These are phyloP conservation scores for Caenorhabditis plicata DNA, from an alignment of 2,888 invertebrate species.

Conservation along the genomic window DNA sequence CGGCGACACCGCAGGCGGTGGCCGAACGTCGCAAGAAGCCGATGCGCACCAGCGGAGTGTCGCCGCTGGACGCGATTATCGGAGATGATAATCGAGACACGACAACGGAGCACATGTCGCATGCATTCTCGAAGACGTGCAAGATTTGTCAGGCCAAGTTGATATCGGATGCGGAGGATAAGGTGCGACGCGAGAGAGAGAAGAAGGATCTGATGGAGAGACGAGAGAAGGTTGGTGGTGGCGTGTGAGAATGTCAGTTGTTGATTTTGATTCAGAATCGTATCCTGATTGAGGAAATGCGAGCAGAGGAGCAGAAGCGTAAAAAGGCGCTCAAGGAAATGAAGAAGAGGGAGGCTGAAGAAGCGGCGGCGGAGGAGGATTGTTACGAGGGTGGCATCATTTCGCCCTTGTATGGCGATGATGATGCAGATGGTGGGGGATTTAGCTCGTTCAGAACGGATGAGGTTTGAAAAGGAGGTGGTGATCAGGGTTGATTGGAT, in stretches of 20 bases:
- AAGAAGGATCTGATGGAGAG: slow-evolving; percentile 5
- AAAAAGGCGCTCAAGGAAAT: slow-evolving; percentile 1
- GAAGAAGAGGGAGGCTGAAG: slow-evolving; percentile 7
- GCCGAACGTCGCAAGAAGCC: too few species aligned
- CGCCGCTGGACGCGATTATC: slow-evolving; percentile 26
- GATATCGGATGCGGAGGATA: slow-evolving; percentile 14
- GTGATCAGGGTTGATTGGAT: not conserved
- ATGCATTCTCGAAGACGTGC: slow-evolving; percentile 24
- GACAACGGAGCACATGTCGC: slow-evolving; percentile 31
- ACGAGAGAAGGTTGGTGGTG: not conserved
- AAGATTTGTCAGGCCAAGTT: slow-evolving; percentile 16
- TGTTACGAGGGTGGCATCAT: slow-evolving; percentile 1
- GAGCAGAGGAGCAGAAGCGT: not conserved
- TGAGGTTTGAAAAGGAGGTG: not conserved
- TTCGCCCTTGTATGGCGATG: slow-evolving; percentile 1
- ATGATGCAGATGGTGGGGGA: slow-evolving; percentile 13
- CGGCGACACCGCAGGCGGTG: too few species aligned
- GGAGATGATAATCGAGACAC: slow-evolving; percentile 32
- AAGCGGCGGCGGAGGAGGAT: slow-evolving; percentile 1
- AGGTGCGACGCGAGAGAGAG: slow-evolving; percentile 13
- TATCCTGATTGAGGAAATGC: not conserved
- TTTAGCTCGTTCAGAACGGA: not conserved
- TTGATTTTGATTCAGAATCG: not conserved
- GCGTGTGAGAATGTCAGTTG: not conserved
- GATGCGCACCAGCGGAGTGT: too few species aligned